Evolutionary conservation across 1,140 invertebrate genomes (phyloP), one percentile per base, ranked within the genome.

Genomic region (Oscheius sp.): DNA sequence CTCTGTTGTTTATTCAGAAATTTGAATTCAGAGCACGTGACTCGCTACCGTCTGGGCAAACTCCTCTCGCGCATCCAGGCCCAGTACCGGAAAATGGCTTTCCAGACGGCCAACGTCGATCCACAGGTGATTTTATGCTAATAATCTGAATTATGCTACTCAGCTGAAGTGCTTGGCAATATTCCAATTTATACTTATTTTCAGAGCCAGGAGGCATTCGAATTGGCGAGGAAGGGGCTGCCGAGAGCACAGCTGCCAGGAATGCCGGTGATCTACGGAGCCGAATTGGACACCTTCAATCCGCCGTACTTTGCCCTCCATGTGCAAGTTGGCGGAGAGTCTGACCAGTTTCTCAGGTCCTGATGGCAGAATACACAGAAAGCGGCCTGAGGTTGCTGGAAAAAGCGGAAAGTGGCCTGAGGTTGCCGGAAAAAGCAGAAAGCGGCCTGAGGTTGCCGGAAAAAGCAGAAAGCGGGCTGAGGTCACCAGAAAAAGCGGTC

Each of bases 241-340:
- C 87, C 95, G 3, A 85, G 93, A 70, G 93, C 94, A 1, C 85
- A 85, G 0, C 84, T 90, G 74, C 87, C 85, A 13, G 89, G 90
- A 76, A 83, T 89, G 36, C 91, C 93, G 1, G 84, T 96, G 13
- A 81, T 97, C 34, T 97, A 96, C 86, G 89, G 90, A 23, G 89
- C 96, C n/a, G 92, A 91, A 86, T 91, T 92, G 85, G 88, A 91
- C 26, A 84, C 91, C 67, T 95, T 93, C 85, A 85, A 90, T 3
- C 87, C 89, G 45, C 94, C 94, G 2, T 85, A 92, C 78, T 95
- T 97, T 82, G 91, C 90, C n/a, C 82, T 97, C 81, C 91, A 91
- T 92, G 88, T 81, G 3, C 78, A 82, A 66, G 35, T 66, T 13
- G 73, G 49, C 28, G 72, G 78, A 28, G 81, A 83, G 59, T 80